Base-by-base conservation (phyloP, 1,140 invertebrate genomes). In the Sweltsa coloradensis region DNA sequence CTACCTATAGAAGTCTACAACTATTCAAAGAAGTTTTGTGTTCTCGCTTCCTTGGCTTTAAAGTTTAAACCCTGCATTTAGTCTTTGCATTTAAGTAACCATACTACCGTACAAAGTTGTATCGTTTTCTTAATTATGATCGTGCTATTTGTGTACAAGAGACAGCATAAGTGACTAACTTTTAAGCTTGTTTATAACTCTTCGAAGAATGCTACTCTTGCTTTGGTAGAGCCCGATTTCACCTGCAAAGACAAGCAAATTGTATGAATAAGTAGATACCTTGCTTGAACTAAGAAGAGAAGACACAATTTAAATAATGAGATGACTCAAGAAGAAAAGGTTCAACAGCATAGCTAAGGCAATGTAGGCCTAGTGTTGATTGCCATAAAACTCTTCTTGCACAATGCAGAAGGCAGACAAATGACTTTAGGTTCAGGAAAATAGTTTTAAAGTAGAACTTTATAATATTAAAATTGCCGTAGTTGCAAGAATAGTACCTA, bases 171-270 rank as follows among this genome's bases (percentile, higher is more conserved):
- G n/a, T n/a, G n/a, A n/a, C n/a, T n/a, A n/a, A n/a, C n/a, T n/a
- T n/a, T n/a, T n/a, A n/a, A n/a, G 9, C 37, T 18, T 40, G 7
- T 43, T 72, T 75, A 94, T 47, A 95, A 75, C 58, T 95, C 89
- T 67, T 96, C 90, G 64, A 93, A 96, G 68, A 93, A 93, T 36
- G 88, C 88, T n/a, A 96, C 88, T 55, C 90, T 72, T 4, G 89
- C 85, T 69, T 90, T 89, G 0, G 90, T 92, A 37, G 89, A 89
- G 43, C 87, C 89, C 16, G 88, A 85, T 60, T 89, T 88, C 40
- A 90, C 73, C 69, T 73, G 56, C 60, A 51, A 54, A 37, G 47
- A 57, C 54, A 46, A 57, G 36, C 49, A 50, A 41, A 50, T 22
- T 16, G 16, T 18, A 41, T 18, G 42, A 13, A 29, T 7, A 25